Conservation (phyloP, 2,113 vertebrate species). For the Opisthocomus hoazin region DNA sequence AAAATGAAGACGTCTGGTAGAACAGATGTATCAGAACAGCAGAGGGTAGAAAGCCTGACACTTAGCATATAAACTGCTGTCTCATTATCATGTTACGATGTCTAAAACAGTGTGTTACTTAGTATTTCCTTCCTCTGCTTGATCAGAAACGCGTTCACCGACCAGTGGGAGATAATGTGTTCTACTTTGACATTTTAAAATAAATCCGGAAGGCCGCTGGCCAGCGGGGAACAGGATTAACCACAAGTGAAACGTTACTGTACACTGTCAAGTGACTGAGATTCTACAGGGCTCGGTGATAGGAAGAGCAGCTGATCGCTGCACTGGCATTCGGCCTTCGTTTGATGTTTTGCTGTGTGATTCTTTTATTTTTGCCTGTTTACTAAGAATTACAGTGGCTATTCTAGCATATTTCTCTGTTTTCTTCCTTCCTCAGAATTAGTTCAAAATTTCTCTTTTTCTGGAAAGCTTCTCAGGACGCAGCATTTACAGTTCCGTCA, state of each 20-base stretch:
- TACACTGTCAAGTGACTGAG: not conserved
- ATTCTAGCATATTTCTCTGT: not conserved
- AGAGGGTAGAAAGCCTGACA: not conserved
- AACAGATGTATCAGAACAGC: not conserved
- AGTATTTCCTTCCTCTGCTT: not conserved
- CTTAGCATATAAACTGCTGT: not conserved
- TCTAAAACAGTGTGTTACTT: not conserved
- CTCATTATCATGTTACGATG: not conserved
- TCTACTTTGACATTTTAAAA: not conserved
- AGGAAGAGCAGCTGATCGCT: not conserved
- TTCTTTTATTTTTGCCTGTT: not conserved
- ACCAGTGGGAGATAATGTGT: not conserved
- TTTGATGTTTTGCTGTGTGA: not conserved
- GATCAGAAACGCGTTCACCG: not conserved
- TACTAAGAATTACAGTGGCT: not conserved
- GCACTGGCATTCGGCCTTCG: not conserved
- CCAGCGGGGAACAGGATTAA: not conserved
- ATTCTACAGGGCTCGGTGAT: not conserved
- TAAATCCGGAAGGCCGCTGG: not conserved
- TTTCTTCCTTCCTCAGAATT: not conserved
- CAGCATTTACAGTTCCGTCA: slow-evolving; percentile 47
- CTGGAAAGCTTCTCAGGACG: not conserved
- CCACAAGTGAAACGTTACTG: not conserved
- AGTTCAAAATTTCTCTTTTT: not conserved
- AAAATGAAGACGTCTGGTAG: slow-evolving; percentile 26